Evolutionary conservation across 2,888 invertebrate genomes (phyloP), one percentile per base, ranked within the genome.

Genomic region (Chaitophorus viminalis): DNA sequence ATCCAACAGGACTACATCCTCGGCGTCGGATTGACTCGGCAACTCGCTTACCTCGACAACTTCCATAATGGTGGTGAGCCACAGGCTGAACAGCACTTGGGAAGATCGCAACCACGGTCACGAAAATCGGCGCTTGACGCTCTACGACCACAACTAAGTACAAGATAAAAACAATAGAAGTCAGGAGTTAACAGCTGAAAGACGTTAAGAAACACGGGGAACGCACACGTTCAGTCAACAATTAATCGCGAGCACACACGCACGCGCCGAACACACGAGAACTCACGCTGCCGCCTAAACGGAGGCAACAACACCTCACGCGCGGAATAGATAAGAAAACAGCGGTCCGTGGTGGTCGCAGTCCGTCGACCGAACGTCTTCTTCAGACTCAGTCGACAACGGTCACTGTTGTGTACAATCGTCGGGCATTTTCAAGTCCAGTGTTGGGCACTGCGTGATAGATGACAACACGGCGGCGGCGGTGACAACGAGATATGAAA

Each of bases 1-100:
- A 25, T 87, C 81, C 31, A 87, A n/a, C 65, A 87, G 18, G 0
- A 87, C 87, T 25, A 87, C 87, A 18, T 87, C 87, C 18, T 87
- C 81, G 25, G 46, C 87, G 74, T 81, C 81, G 31, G 87, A 81
- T 46, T 75, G 79, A 33, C 87, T 75, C 11, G 74, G 87, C 9
- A 75, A 75, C 74, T 81, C 81, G 17, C 46, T 81, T 11, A 74
- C 87, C 18, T 87, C 87, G 31, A 87, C 81, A 9, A 74, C 79
- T 72, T 87, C 87, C 87, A 87, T 87, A 21, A 5, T 17, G 36
- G 14, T n/a, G n/a, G n/a, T 1, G 0, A 54, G 4, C 25, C n/a
- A n/a, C n/a, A n/a, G 74, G 25, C 1, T 21, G 21, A 4, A 81
- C 8, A 8, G 18, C 18, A 1, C 14, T 36, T 33, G 39, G 11